Base-by-base conservation (phyloP, 2,797 vertebrate species). In the Mus spretus region DNA sequence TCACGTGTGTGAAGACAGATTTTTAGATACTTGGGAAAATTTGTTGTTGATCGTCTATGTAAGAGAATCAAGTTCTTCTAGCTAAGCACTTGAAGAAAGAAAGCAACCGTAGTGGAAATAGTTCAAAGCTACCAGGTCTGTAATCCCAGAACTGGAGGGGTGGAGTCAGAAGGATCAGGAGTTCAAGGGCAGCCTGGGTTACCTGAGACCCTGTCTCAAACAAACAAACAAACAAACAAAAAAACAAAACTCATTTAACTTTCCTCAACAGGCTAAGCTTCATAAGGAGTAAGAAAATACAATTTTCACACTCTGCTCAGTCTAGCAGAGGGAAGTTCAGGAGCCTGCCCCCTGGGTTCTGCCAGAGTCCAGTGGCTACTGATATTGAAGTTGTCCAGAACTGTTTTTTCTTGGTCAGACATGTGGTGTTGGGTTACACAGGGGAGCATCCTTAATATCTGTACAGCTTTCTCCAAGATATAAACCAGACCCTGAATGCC, bases 21-120 rank as follows among this genome's bases (percentile, higher is more conserved):
- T 91, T 91, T 95, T 87, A 87, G 72, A 90, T 14, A 82, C 40
- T 75, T 85, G 34, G 26, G 79, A 59, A 79, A 20, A 86, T 74
- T 84, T 88, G 89, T 34, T 83, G 79, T 47, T 72, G 44, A 88
- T 90, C 67, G 70, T 37, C n/a, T 86, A 0, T 8, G 19, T 44
- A 55, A 75, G n/a, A 4, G 61, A 78, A 88, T 26, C 0, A 26
- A 72, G 1, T 93, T 92, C 40, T 53, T 93, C 63, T 34, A 79
- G n/a, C 34, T 83, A 88, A 96, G 74, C 61, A 59, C 10, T 96
- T 85, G 74, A 72, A n/a, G 61, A 40, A 90, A 87, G 53, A 24
- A 24, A 85, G 55, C 50, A 78, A 34, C 24, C 31, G 40, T 14
- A 53, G 31, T 89, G 47, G 44, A 93, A 91, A 79, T 75, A 57